A percentile compares a stretch with the other conserved stretches of the same genome.
phyloP scores from a whole-genome alignment of 2,113 vertebrate species.

The Lutjanus erythropterus region DNA sequence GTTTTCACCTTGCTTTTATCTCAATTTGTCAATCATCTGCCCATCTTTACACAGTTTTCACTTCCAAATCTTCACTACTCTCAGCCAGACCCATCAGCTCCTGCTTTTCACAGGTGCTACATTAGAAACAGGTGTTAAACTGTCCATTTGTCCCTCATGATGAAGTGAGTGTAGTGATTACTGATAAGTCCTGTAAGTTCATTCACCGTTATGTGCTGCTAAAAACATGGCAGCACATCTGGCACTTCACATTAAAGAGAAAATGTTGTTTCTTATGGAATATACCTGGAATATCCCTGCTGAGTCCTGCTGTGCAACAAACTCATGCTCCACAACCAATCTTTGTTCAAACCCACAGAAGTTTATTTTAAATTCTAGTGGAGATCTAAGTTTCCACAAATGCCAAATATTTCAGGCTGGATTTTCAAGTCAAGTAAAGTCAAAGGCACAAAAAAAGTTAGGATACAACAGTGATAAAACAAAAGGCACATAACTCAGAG shows the following conservation, averaged over 20 bases:
- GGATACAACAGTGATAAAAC: too few relatives aligned
- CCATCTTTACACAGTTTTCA: slow-evolving; percentile 9
- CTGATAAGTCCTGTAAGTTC: slow-evolving; percentile 1
- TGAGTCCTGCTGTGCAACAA: background rate
- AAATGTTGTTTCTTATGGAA: background rate
- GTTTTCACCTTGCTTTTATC: slow-evolving; percentile 31
- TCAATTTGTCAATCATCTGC: slow-evolving; percentile 43
- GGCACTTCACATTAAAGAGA: background rate
- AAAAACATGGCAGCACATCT: too few relatives aligned
- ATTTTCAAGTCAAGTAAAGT: too few relatives aligned
- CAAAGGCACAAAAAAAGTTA: too few relatives aligned
- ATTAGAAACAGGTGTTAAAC: slow-evolving; percentile 38
- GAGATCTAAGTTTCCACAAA: background rate
- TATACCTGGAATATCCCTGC: background rate
- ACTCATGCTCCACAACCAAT: too few relatives aligned
- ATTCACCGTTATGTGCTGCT: background rate
- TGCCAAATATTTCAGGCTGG: background rate
- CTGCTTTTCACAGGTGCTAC: slow-evolving; percentile 3
- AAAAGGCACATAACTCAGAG: too few relatives aligned
- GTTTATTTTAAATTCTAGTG: background rate
- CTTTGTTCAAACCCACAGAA: too few relatives aligned
- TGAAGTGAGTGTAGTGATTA: background rate
- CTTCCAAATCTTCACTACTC: slow-evolving; percentile 6
- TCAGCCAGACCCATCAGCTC: background rate
- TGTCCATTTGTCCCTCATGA: background rate